phyloP scores from a whole-genome alignment of 92 coral and sea anemone genomes.

The Umimayanthus kanabou region DNA sequence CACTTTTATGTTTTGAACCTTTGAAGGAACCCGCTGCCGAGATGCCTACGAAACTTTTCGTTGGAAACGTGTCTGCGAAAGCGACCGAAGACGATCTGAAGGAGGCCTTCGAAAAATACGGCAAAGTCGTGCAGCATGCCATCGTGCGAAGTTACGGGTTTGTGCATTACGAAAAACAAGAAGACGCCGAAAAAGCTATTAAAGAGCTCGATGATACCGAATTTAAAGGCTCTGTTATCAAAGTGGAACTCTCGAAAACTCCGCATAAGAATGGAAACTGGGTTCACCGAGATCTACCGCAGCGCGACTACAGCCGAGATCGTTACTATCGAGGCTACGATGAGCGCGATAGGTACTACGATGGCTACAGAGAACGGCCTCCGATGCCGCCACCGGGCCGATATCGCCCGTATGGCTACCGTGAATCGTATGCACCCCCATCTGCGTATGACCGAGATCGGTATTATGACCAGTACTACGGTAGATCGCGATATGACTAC shows the following conservation, averaged over 20 bases:
- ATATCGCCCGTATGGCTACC: slow-evolving; percentile 36
- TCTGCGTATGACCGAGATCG: slow-evolving; percentile 32
- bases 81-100: slow-evolving; percentile 66
- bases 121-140: slow-evolving; percentile 59
- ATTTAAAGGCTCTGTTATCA: slow-evolving; percentile 60
- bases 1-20: background rate
- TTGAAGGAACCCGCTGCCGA: slow-evolving; percentile 18
- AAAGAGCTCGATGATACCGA: slow-evolving; percentile 65
- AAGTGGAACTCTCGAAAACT: slow-evolving; percentile 66
- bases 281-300: slow-evolving; percentile 29
- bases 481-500: slow-evolving; percentile 22
- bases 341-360: slow-evolving; percentile 22
- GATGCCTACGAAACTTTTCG: slow-evolving; percentile 72
- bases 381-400: slow-evolving; percentile 14
- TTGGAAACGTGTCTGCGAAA: slow-evolving; percentile 59
- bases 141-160: slow-evolving; percentile 64
- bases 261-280: slow-evolving; percentile 65
- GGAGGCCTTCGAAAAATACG: slow-evolving; percentile 63
- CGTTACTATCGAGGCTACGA: slow-evolving; percentile 21
- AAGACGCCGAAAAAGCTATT: slow-evolving; percentile 71
- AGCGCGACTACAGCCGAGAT: slow-evolving; percentile 19
- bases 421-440: slow-evolving; percentile 3
- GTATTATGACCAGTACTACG: slow-evolving; percentile 34
- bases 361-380: slow-evolving; percentile 10
- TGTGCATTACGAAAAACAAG: slow-evolving; percentile 67